A percentile compares a stretch with the other conserved stretches of the same genome.
Evolutionary conservation across 2,113 vertebrate species (phyloP).

Genomic region (Carettochelys insculpta): DNA sequence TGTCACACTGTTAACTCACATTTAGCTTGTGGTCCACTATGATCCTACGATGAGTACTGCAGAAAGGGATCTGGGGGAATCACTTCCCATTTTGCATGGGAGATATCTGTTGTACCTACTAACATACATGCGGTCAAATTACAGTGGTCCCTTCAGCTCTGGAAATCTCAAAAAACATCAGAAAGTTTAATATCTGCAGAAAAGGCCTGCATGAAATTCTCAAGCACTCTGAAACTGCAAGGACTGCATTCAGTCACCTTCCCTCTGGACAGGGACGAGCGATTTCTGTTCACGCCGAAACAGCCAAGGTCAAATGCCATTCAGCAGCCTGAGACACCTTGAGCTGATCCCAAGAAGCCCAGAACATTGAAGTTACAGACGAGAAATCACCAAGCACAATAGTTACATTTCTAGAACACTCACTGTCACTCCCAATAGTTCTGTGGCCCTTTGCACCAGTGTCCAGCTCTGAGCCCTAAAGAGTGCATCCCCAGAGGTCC

Average conservation of each 20-base stretch:
- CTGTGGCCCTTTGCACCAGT: neutral
- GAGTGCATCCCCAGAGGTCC: neutral
- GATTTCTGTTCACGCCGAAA: neutral
- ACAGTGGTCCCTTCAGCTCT: neutral
- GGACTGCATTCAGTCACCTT: neutral
- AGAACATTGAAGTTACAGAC: neutral
- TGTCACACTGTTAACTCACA: no score
- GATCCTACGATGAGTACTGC: no score
- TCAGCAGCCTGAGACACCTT: neutral
- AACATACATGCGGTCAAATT: neutral
- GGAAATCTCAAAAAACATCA: neutral
- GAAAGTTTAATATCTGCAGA: neutral
- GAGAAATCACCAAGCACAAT: neutral
- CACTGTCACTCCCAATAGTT: neutral
- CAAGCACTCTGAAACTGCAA: neutral
- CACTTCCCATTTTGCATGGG: no score
- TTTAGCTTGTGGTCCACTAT: no score
- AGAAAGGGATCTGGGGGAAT: no score
- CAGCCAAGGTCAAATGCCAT: neutral
- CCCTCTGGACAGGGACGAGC: neutral
- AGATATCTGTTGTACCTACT: no score
- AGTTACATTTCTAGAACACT: neutral
- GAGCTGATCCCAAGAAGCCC: neutral
- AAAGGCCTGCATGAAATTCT: neutral
- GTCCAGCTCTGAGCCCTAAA: neutral